A percentile compares a stretch with the other conserved stretches of the same genome.
Conservation (phyloP, 1,140 invertebrate genomes). For the Euwallacea similis region DNA sequence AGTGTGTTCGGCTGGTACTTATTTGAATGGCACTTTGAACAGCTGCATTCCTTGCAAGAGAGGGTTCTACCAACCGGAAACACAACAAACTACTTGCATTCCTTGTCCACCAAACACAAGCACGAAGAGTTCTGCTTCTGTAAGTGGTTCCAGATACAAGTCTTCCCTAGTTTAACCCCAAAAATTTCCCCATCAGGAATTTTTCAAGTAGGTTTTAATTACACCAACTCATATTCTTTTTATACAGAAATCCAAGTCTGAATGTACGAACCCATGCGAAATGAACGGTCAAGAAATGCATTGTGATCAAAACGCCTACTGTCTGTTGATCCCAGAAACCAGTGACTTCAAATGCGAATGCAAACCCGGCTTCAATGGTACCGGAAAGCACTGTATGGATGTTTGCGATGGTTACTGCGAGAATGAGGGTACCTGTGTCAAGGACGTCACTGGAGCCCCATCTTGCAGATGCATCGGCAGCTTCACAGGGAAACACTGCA, state of each 20-base stretch:
- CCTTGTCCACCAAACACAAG: conserved; percentile 91
- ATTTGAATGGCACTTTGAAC: conserved; percentile 81
- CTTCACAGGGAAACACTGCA: conserved; percentile 88
- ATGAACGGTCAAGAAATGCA: conserved; percentile 81
- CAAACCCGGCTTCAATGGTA: conserved; percentile 91
- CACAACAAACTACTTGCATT: conserved; percentile 85
- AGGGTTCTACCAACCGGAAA: conserved; percentile 90
- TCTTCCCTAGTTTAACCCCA: neutral
- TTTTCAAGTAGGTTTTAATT: conserved; percentile 1
- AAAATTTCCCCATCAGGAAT: neutral
- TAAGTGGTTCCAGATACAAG: conserved; percentile 55
- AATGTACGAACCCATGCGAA: conserved; percentile 91
- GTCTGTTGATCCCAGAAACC: conserved; percentile 81
- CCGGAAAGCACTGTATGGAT: conserved; percentile 80
- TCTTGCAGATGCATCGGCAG: conserved; percentile 87
- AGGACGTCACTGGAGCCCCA: conserved; percentile 79
- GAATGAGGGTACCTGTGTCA: conserved; percentile 89
- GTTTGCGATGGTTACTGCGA: conserved; percentile 86
- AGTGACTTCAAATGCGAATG: conserved; percentile 91
- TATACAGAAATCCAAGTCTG: conserved; percentile 70
- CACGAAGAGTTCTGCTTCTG: conserved; percentile 78
- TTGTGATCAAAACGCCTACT: conserved; percentile 87
- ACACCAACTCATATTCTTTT: conserved; percentile 9
- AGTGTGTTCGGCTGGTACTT: conserved; percentile 81
- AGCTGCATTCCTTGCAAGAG: conserved; percentile 87